These are phyloP conservation scores for Xiphorhynchus elegans DNA, from an alignment of 2,113 vertebrate genomes.

Conservation along the genomic window DNA sequence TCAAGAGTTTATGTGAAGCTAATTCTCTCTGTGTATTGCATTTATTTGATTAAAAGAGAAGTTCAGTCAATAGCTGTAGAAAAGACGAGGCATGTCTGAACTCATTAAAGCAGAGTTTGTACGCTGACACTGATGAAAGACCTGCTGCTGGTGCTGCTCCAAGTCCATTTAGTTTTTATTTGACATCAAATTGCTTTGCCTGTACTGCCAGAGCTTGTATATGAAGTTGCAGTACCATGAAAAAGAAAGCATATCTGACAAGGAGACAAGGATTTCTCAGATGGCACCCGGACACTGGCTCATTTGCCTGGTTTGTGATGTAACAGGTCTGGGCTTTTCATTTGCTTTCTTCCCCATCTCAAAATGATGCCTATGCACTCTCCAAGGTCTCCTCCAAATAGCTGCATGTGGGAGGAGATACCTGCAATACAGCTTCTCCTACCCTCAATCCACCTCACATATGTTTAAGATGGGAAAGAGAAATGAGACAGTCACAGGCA, in stretches of 20 bases:
- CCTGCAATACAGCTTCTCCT: slow-evolving; percentile 22
- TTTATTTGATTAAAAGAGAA: slow-evolving; percentile 42
- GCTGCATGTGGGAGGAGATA: slow-evolving; percentile 9
- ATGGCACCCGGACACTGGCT: not conserved
- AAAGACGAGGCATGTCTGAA: slow-evolving; percentile 45
- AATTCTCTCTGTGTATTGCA: slow-evolving; percentile 35
- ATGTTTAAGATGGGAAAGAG: not conserved
- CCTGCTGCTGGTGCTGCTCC: slow-evolving; percentile 30
- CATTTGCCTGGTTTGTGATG: not conserved
- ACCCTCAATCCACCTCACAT: not conserved
- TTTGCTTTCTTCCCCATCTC: not conserved
- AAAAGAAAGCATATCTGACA: not conserved
- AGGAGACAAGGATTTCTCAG: not conserved
- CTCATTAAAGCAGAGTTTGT: slow-evolving; percentile 9
- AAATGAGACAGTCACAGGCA: not conserved
- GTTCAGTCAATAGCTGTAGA: slow-evolving; percentile 25
- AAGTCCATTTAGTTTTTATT: slow-evolving; percentile 23
- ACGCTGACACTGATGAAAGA: slow-evolving; percentile 36
- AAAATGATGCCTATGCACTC: not conserved
- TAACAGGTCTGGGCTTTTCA: not conserved
- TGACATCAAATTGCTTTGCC: slow-evolving; percentile 4
- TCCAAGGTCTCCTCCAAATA: not conserved
- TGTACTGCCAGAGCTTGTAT: slow-evolving; percentile 32
- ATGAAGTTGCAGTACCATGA: not conserved
- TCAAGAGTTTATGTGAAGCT: not conserved